These are phyloP conservation scores for Antidorcas marsupialis DNA, from an alignment of 2,113 vertebrate genomes.

Conservation along the genomic window DNA sequence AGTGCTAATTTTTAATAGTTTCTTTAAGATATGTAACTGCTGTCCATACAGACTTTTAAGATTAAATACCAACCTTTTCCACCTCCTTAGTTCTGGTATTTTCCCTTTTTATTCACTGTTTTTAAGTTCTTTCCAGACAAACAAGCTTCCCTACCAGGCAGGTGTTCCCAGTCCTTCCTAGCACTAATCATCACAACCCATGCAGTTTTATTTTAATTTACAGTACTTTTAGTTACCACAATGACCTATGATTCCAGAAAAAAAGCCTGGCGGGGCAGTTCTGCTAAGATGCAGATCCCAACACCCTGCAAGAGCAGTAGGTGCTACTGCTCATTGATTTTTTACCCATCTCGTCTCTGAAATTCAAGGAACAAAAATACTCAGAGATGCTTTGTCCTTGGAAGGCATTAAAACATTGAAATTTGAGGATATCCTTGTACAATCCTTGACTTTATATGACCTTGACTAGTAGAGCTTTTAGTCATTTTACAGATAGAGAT, in stretches of 20 bases:
- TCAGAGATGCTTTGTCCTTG: not conserved
- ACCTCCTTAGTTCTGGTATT: not conserved
- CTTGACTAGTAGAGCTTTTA: not conserved
- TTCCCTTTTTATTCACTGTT: slow-evolving; percentile 25
- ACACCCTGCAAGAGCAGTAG: not conserved
- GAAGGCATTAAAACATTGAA: not conserved
- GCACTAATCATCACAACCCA: slow-evolving; percentile 37
- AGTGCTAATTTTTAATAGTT: not conserved
- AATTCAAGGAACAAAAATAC: not conserved
- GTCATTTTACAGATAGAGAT: not conserved
- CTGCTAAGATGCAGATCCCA: not conserved
- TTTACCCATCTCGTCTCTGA: not conserved
- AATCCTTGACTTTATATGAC: not conserved
- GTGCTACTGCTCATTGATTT: not conserved
- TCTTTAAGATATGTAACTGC: not conserved
- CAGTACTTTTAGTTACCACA: slow-evolving; percentile 40
- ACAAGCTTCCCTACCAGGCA: slow-evolving; percentile 38
- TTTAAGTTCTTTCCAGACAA: slow-evolving; percentile 59
- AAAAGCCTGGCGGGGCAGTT: not conserved
- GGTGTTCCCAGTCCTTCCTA: slow-evolving; percentile 57
- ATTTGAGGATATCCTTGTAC: not conserved
- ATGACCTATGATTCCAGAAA: slow-evolving; percentile 33
- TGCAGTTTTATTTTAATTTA: slow-evolving; percentile 40
- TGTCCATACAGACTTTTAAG: not conserved
- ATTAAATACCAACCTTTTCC: not conserved